phyloP scores from a whole-genome alignment of 1,140 invertebrate genomes.

The Anoplolepis gracilipes region DNA sequence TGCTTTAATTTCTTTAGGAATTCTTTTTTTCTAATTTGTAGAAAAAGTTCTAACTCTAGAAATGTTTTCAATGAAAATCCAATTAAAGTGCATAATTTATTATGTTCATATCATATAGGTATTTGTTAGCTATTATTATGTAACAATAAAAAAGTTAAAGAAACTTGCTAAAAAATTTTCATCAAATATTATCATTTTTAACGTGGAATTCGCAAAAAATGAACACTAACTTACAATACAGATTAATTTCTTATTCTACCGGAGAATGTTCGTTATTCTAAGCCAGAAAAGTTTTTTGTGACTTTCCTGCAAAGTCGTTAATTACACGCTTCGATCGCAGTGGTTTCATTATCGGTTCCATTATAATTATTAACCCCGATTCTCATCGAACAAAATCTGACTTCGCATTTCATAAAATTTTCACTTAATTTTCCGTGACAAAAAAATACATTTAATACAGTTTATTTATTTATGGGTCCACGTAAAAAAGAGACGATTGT shows the following conservation, averaged over 20 bases:
- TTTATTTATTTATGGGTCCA: too few species aligned
- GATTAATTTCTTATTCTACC: not conserved
- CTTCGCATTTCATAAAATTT: conserved; percentile 25
- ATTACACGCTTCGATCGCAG: not conserved
- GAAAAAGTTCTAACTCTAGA: not conserved
- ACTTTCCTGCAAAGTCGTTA: not conserved
- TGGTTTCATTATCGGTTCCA: conserved; percentile 25
- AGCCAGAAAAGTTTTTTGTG: not conserved
- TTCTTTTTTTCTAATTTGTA: too few species aligned
- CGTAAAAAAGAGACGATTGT: too few species aligned
- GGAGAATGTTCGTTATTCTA: not conserved
- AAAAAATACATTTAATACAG: not conserved
- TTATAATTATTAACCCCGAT: conserved; percentile 42
- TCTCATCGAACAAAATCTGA: conserved; percentile 16
- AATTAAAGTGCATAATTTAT: conserved; percentile 5
- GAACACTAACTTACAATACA: not conserved
- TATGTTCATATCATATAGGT: not conserved
- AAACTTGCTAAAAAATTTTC: not conserved
- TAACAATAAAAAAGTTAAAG: not conserved
- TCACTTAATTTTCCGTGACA: conserved; percentile 1
- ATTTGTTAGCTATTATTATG: not conserved
- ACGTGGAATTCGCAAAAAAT: not conserved
- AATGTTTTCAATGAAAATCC: not conserved
- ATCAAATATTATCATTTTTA: not conserved
- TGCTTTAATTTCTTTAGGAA: not conserved